Conservation (phyloP, 2,888 invertebrate species). For the Gasteruption jaculator region DNA sequence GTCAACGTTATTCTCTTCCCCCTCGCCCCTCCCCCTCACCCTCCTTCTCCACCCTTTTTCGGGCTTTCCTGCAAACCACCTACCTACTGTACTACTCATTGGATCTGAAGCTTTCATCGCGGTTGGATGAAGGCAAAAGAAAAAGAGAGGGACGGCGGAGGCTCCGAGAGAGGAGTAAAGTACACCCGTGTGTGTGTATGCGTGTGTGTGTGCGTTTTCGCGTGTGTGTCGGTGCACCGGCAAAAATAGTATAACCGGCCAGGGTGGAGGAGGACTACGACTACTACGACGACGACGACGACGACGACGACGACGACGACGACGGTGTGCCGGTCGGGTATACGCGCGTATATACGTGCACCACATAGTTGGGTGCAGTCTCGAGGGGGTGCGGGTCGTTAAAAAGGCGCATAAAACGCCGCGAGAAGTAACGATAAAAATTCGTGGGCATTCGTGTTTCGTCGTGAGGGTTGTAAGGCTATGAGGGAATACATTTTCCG, state of each 20-base stretch:
- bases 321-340: too few relatives aligned
- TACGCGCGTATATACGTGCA: too few relatives aligned
- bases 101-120: too few relatives aligned
- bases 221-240: too few relatives aligned
- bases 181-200: conserved; percentile 16
- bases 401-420: conserved; percentile 37
- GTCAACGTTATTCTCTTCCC: conserved; percentile 16
- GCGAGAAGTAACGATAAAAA: conserved; percentile 50
- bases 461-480: conserved; percentile 32
- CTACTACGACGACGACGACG: conserved; percentile 12
- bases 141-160: conserved; percentile 15
- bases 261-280: too few relatives aligned
- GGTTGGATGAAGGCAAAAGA: conserved; percentile 1
- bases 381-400: conserved; percentile 35
- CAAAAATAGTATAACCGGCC: too few relatives aligned
- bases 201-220: conserved; percentile 25
- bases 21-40: not conserved
- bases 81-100: too few relatives aligned
- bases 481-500: conserved; percentile 4
- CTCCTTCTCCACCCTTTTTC: conserved; percentile 1
- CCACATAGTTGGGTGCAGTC: conserved; percentile 29
- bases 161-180: conserved; percentile 7
- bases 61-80: not conserved
- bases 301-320: too few relatives aligned
- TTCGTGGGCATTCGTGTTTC: conserved; percentile 49